Base-by-base conservation (phyloP, 2,113 vertebrate genomes). In the Phodopus roborovskii region DNA sequence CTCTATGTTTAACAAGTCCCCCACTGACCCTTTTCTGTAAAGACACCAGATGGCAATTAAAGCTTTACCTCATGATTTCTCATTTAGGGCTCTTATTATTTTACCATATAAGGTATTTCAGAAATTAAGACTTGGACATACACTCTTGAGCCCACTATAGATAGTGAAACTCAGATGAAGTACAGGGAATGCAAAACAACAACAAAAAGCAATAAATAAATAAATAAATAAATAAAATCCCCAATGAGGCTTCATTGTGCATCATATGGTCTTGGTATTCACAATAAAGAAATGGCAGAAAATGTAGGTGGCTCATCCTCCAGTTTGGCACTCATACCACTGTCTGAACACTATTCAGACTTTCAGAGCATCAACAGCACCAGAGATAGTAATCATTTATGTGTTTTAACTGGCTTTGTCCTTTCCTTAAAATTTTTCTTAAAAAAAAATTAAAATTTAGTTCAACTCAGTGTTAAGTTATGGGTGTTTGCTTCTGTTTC, bases 401-500 rank as follows among this genome's bases (percentile, higher is more conserved):
- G 1, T 42, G 33, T 91, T 88, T 87, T 86, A 91, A 84, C 53
- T 74, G 66, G 42, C 45, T 92, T 92, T 70, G 83, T 94, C 20
- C 60, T 87, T 79, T 94, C 30, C 30, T 94, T 88, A 28, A 93
- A 81, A 90, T 74, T 39, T 81, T 39, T 68, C 48, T 68, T 73
- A 90, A 71, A 17, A 93, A 28, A n/a, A 85, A 33, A 83, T 92
- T 95, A 92, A 79, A 48, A 82, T 93, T 88, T 42, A 78, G n/a
- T n/a, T n/a, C n/a, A n/a, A n/a, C n/a, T n/a, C n/a, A n/a, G n/a
- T n/a, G n/a, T n/a, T n/a, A n/a, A n/a, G n/a, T n/a, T n/a, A n/a
- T n/a, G n/a, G n/a, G n/a, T n/a, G n/a, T n/a, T n/a, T n/a, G n/a
- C n/a, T n/a, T n/a, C n/a, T n/a, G n/a, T n/a, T n/a, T n/a, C n/a